These are phyloP conservation scores for Camelus bactrianus DNA, from an alignment of 2,113 vertebrate species.

Conservation along the genomic window DNA sequence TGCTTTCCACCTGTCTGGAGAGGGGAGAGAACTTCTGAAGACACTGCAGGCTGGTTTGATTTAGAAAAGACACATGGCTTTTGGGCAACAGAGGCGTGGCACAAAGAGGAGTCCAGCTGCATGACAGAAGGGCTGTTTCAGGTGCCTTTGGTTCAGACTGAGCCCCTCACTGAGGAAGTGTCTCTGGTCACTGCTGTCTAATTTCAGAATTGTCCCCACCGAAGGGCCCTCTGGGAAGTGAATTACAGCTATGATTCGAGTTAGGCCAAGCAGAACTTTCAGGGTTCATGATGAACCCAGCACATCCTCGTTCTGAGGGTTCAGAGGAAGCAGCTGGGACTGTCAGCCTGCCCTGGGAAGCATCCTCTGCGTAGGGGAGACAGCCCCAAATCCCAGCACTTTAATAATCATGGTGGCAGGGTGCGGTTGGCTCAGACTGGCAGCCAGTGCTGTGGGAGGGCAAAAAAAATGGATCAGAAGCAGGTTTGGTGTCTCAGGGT, in stretches of 20 bases:
- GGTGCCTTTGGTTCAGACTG: background rate
- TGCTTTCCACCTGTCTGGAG: background rate
- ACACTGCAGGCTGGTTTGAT: background rate
- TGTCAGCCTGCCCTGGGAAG: fast-evolving
- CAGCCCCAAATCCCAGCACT: background rate
- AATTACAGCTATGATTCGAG: background rate
- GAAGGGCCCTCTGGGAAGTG: background rate
- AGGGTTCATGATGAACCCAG: background rate
- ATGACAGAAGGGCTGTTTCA: background rate
- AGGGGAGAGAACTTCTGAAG: background rate
- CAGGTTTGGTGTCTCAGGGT: background rate
- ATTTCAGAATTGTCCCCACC: background rate
- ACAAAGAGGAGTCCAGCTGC: background rate
- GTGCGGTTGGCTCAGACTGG: background rate
- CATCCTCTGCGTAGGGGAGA: background rate
- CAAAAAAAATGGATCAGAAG: background rate
- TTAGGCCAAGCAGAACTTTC: background rate
- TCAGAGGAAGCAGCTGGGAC: background rate
- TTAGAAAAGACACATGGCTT: background rate
- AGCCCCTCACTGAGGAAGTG: background rate
- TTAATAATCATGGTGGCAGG: background rate
- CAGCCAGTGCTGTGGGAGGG: background rate
- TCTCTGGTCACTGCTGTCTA: background rate
- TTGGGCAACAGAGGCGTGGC: background rate
- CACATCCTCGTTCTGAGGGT: background rate